Conservation (phyloP, 1,140 invertebrate genomes). For the Plectrocnemia conspersa region DNA sequence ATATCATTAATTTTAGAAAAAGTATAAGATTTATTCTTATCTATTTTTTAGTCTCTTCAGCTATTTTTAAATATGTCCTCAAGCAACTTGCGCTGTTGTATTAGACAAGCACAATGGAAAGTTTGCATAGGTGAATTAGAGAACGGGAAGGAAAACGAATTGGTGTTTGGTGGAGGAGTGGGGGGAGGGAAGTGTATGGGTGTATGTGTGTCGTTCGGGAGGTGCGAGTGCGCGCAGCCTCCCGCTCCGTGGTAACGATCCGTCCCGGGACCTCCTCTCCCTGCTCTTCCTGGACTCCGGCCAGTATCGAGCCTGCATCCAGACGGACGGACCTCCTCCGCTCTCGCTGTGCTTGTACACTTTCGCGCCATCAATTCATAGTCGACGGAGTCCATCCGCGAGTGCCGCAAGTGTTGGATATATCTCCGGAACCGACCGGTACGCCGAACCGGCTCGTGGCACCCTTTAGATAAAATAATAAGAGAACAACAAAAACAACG, state of each 20-base stretch:
- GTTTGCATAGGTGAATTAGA: no score
- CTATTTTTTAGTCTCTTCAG: no score
- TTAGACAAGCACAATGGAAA: no score
- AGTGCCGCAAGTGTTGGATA: no score
- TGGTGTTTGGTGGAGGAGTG: background rate
- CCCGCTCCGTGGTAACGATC: slow-evolving; percentile 2
- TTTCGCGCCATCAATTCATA: background rate
- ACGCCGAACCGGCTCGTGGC: no score
- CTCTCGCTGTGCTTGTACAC: no score
- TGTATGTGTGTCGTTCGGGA: background rate
- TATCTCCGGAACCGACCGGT: background rate
- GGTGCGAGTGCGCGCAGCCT: background rate
- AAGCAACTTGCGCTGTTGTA: no score
- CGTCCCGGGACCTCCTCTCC: no score
- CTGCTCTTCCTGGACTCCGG: background rate
- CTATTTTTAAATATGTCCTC: no score
- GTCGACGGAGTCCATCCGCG: background rate
- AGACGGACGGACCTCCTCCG: background rate
- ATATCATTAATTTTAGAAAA: no score
- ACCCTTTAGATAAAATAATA: background rate
- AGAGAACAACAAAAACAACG: background rate
- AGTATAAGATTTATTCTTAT: no score
- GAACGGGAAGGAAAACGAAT: background rate
- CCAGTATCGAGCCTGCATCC: slow-evolving; percentile 8
- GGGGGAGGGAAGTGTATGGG: background rate